These are phyloP conservation scores for Orycteropus afer DNA, from an alignment of 2,113 vertebrate genomes.

Conservation along the genomic window DNA sequence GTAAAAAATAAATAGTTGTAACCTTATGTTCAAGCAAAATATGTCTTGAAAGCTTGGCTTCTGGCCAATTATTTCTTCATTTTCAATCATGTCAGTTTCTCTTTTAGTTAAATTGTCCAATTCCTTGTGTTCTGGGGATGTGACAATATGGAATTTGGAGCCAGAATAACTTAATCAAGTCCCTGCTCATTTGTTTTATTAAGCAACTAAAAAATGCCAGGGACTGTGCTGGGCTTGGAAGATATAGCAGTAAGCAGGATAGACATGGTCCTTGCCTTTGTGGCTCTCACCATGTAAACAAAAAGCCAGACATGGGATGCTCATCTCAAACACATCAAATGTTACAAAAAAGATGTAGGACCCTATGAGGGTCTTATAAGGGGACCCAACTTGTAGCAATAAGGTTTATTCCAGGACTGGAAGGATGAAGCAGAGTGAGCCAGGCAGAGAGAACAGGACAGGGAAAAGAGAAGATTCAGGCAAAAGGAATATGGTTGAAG, in stretches of 20 bases:
- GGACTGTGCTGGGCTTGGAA: neutral
- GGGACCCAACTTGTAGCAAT: neutral
- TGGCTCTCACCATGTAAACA: neutral
- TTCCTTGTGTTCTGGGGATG: neutral
- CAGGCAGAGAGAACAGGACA: fast-evolving
- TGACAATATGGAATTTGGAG: neutral
- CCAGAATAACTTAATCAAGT: neutral
- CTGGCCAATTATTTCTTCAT: neutral
- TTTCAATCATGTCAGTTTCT: neutral
- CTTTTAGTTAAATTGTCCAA: neutral
- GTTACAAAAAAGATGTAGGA: neutral
- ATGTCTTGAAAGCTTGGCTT: conserved; percentile 7
- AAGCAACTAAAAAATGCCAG: neutral
- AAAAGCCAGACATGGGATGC: neutral
- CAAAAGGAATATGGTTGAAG: neutral
- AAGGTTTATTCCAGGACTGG: neutral
- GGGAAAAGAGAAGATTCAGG: neutral
- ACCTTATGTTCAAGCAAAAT: neutral
- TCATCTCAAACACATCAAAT: neutral
- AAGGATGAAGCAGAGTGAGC: too few relatives aligned
- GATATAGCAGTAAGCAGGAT: neutral
- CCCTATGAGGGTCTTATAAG: neutral
- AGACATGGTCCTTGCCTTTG: neutral
- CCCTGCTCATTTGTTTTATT: neutral
- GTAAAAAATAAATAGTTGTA: conserved; percentile 30